These are phyloP conservation scores for Drosophila pectinifera DNA, from an alignment of 1,140 invertebrate species.

Conservation along the genomic window DNA sequence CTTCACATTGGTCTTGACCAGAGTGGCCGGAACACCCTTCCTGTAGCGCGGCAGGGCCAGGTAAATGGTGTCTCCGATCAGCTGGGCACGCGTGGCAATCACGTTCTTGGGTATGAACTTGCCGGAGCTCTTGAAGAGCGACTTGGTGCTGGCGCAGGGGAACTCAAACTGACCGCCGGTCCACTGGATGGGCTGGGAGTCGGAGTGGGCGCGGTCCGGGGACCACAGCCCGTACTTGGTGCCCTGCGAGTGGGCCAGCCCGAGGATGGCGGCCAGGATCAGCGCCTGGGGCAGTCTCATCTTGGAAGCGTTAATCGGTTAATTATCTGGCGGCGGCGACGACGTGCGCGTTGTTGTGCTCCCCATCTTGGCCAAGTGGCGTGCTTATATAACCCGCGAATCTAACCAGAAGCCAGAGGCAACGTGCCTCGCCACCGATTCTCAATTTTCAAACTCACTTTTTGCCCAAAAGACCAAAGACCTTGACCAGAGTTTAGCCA, in stretches of 20 bases:
- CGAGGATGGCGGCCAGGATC: slow-evolving; percentile 20
- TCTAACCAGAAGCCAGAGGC: slow-evolving; percentile 26
- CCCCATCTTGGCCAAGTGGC: slow-evolving; percentile 17
- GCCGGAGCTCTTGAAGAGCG: slow-evolving; percentile 86
- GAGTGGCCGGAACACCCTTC: slow-evolving; percentile 86
- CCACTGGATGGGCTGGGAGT: slow-evolving; percentile 82
- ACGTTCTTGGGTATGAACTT: slow-evolving; percentile 87
- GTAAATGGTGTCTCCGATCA: slow-evolving; percentile 86
- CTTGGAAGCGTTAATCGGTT: slow-evolving; percentile 19
- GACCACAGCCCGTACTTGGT: slow-evolving; percentile 77
- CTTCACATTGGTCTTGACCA: slow-evolving; percentile 85
- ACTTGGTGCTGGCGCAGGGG: slow-evolving; percentile 86
- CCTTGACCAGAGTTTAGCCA: slow-evolving; percentile 36
- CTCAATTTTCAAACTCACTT: slow-evolving; percentile 45
- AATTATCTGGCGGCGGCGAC: slow-evolving; percentile 14
- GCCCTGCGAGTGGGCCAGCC: slow-evolving; percentile 43
- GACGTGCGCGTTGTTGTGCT: slow-evolving; percentile 46
- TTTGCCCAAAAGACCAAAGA: slow-evolving; percentile 12
- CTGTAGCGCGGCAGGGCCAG: slow-evolving; percentile 87
- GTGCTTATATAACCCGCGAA: slow-evolving; percentile 67
- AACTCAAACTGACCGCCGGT: slow-evolving; percentile 86
- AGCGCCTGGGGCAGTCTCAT: slow-evolving; percentile 35
- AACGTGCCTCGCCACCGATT: slow-evolving; percentile 60
- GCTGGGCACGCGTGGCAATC: slow-evolving; percentile 87
- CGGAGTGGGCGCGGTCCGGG: slow-evolving; percentile 65